Evolutionary conservation across 2,797 vertebrate genomes (phyloP).

Genomic region (Bradypodion ventrale): DNA sequence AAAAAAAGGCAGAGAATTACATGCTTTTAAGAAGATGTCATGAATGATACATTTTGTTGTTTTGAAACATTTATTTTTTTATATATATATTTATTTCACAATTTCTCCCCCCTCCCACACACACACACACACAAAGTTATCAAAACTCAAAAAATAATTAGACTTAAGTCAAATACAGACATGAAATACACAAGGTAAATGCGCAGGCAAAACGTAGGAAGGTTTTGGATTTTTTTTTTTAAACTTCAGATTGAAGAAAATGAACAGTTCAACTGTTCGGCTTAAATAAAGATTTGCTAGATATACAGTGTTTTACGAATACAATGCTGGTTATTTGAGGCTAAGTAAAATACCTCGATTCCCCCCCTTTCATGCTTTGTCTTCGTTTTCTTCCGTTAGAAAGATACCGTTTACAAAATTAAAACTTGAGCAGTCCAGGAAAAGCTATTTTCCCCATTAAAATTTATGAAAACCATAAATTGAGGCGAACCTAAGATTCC

Average conservation of each 20-base stretch:
- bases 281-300: slow-evolving; percentile 76
- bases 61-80: slow-evolving; percentile 75
- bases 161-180: slow-evolving; percentile 76
- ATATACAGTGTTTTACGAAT: slow-evolving; percentile 82
- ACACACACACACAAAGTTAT: slow-evolving; percentile 71
- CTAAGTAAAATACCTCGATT: slow-evolving; percentile 74
- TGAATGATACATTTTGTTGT: slow-evolving; percentile 66
- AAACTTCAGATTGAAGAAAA: slow-evolving; percentile 80
- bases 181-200: slow-evolving; percentile 79
- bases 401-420: slow-evolving; percentile 83
- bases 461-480: slow-evolving; percentile 83
- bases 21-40: slow-evolving; percentile 45
- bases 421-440: slow-evolving; percentile 81
- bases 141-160: slow-evolving; percentile 71
- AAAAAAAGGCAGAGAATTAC: not conserved
- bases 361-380: slow-evolving; percentile 77
- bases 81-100: slow-evolving; percentile 63
- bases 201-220: slow-evolving; percentile 78
- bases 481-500: slow-evolving; percentile 83
- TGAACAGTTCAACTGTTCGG: slow-evolving; percentile 80
- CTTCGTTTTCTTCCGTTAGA: slow-evolving; percentile 69
- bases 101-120: too few species aligned
- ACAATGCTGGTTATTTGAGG: slow-evolving; percentile 82
- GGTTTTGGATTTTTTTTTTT: slow-evolving; percentile 72
- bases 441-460: slow-evolving; percentile 82